A percentile compares a stretch with the other conserved stretches of the same genome.
Conservation (phyloP, 35 echinoderm and acorn worm genomes). For the Heliocidaris tuberculata region DNA sequence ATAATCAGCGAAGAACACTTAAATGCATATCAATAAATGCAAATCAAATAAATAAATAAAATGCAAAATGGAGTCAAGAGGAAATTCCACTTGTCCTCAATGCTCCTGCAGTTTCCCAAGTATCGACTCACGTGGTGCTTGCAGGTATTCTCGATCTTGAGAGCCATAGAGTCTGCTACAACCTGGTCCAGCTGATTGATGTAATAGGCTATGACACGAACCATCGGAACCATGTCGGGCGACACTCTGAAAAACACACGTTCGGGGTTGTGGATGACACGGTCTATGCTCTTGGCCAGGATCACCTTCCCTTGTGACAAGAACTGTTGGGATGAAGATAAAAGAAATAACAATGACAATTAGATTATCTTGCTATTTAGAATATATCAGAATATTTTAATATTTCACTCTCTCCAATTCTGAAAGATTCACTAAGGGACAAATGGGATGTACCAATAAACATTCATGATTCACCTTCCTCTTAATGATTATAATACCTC, state of each 20-base stretch:
- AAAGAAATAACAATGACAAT: background rate
- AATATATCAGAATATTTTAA: too few species aligned
- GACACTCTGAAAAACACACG: constrained; percentile 55
- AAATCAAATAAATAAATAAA: too few species aligned
- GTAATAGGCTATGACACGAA: constrained; percentile 79
- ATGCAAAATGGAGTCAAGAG: too few species aligned
- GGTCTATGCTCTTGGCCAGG: background rate
- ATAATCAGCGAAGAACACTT: too few species aligned
- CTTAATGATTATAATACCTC: too few species aligned
- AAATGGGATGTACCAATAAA: too few species aligned
- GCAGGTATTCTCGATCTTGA: constrained; percentile 76
- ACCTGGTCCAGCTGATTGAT: constrained; percentile 66
- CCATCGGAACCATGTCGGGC: constrained; percentile 73
- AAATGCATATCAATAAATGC: too few species aligned
- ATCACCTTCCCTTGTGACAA: constrained; percentile 38
- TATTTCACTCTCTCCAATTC: too few species aligned
- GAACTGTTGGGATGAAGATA: constrained; percentile 20
- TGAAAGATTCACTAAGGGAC: too few species aligned
- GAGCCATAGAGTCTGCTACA: constrained; percentile 73
- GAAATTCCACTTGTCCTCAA: too few species aligned
- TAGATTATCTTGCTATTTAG: background rate
- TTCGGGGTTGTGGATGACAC: background rate
- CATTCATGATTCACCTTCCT: too few species aligned
- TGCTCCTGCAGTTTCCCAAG: background rate
- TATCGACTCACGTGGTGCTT: constrained; percentile 55